These are phyloP conservation scores for Drosophila multiciliata DNA, from an alignment of 2,888 invertebrate genomes.

Conservation along the genomic window DNA sequence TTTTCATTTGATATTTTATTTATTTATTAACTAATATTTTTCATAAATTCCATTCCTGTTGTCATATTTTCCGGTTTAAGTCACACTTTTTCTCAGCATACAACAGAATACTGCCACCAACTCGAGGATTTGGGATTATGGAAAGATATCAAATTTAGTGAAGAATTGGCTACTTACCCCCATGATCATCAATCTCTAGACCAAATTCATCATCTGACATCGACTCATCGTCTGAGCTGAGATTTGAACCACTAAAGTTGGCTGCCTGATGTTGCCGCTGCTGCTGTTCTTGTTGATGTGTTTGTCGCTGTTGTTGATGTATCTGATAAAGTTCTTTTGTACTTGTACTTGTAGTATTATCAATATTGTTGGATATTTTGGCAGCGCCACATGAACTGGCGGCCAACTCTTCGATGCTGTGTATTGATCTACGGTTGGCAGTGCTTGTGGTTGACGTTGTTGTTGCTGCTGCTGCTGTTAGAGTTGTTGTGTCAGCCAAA, in stretches of 20 bases:
- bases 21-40: background rate
- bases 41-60: background rate
- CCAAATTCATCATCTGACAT: conserved; percentile 81
- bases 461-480: conserved; percentile 39
- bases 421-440: conserved; percentile 61
- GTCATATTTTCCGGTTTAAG: background rate
- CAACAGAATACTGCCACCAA: conserved; percentile 68
- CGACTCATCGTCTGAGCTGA: conserved; percentile 81
- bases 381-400: conserved; percentile 66
- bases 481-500: conserved; percentile 43
- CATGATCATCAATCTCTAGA: conserved; percentile 79
- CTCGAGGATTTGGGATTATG: background rate
- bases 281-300: conserved; percentile 36
- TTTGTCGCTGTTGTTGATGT: conserved; percentile 41
- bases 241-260: conserved; percentile 65
- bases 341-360: conserved; percentile 40
- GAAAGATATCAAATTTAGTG: conserved; percentile 10
- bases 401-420: conserved; percentile 75
- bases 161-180: conserved; percentile 71
- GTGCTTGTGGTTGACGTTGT: conserved; percentile 39
- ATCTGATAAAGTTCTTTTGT: conserved; percentile 51
- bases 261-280: conserved; percentile 47
- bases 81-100: background rate
- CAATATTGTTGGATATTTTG: conserved; percentile 28
- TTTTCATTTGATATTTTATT: background rate